Base-by-base conservation (phyloP, 2,888 invertebrate species). In the Stenoptilia bipunctidactyla region DNA sequence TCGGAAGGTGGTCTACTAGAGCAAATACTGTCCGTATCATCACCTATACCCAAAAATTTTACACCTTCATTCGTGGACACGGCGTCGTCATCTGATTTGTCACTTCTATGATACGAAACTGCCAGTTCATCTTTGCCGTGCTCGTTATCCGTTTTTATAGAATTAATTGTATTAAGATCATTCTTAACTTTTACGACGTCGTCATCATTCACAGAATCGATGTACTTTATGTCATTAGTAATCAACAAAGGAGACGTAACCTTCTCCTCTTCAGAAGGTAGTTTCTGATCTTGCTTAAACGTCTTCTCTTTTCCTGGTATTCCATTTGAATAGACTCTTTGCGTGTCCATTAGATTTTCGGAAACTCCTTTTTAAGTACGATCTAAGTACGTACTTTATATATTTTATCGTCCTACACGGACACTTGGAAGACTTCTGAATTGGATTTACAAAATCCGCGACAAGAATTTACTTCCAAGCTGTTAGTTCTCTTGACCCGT, bases 221-320 rank as follows among this genome's bases (percentile, higher is more conserved):
- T 76, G 46, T 59, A 75, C 54, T 68, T 75, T 44, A 75, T 60
- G 45, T 72, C 71, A 46, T 66, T 69, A 10, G 54, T 54, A 51
- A 55, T 69, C 40, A 60, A 58, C 39, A 82, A 66, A 34, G 79
- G 74, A 47, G 79, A 79, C 71, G 80, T 67, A 71, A 67, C 65
- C 70, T 74, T 75, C 71, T 79, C 76, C 68, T 73, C 80, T 71
- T 82, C 69, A 71, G 79, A 76, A 63, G 79, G 74, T 67, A 74
- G 56, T 61, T 74, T 71, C 49, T 61, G 60, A 50, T 73, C 76
- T 66, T 73, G 54, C 55, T 73, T 69, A 60, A 61, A 51, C 53
- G 63, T 49, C 54, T 69, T 71, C 52, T 77, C 76, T 66, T 70
- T 74, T 53, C 77, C 72, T 64, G 76, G 69, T 61, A 79, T 70